Evolutionary conservation across 2,888 invertebrate species (phyloP), one percentile per base, ranked within the genome.

Genomic region (Eupithecia centaureata): DNA sequence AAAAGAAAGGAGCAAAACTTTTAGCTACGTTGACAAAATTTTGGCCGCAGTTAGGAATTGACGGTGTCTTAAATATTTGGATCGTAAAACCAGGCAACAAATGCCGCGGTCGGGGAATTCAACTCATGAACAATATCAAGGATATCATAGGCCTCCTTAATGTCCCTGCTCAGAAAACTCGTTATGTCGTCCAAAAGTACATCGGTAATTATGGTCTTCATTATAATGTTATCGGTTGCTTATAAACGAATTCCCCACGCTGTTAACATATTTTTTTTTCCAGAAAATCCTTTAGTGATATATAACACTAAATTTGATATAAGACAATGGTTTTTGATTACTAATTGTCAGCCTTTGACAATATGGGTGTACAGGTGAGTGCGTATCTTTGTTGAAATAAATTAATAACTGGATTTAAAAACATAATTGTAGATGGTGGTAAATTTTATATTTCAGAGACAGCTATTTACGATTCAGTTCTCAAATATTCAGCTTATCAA

Each of bases 261-360:
- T 27, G 27, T 12, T 22, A 51, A 38, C 2, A 13, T 57, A 13
- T 27, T 60, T 4, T 52, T 33, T 22, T 70, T 94, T 94, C 72
- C 93, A 98, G 98, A 98, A 92, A 95, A 96, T 70, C 98, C 98
- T 0, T 90, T 98, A 63, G 95, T 98, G 58, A 96, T 98, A 74
- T 96, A 98, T 89, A 95, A 97, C 80, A 98, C 98, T 1, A 98
- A 98, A 91, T 98, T 98, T 85, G 98, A 98, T 88, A 98, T 98
- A 77, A 95, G 98, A 5, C 98, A 98, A 88, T 98, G 98, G 98
- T 98, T 98, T 89, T 91, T 98, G 72, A 96, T 98, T 30, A 98
- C 98, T 0, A 97, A 96, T 85, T 97, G 97, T 81, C 97, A 98
- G 82, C 98, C 98, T 0, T 90, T 98, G 38, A 97, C 97, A 0